These are phyloP conservation scores for Drosophila pseudotakahashii DNA, from an alignment of 2,888 invertebrate genomes.

Conservation along the genomic window DNA sequence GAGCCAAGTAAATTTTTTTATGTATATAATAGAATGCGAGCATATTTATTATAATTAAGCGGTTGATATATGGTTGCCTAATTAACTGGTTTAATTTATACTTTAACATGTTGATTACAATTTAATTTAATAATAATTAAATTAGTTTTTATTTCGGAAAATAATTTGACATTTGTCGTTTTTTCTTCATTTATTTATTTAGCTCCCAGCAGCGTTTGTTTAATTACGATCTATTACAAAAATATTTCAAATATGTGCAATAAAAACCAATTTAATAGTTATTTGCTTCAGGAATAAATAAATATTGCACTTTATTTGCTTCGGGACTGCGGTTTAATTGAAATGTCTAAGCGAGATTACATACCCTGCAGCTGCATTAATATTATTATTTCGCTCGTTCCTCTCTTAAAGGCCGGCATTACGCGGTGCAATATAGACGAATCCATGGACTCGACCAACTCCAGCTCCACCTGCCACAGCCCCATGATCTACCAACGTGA, in stretches of 20 bases:
- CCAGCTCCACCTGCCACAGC: constrained; percentile 84
- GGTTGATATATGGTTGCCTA: neutral
- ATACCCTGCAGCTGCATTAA: constrained; percentile 7
- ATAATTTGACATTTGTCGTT: too few relatives aligned
- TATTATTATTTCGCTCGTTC: neutral
- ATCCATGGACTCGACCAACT: constrained; percentile 83
- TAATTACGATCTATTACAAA: neutral
- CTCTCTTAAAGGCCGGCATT: constrained; percentile 81
- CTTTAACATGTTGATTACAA: too few relatives aligned
- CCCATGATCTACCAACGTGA: constrained; percentile 84
- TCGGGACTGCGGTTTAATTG: neutral
- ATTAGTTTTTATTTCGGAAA: too few relatives aligned
- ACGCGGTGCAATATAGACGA: constrained; percentile 84
- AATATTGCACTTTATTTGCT: neutral
- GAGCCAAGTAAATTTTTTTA: constrained; percentile 2
- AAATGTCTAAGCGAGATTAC: neutral
- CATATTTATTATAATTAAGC: neutral
- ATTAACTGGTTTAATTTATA: too few relatives aligned
- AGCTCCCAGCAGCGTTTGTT: neutral
- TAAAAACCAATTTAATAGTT: neutral
- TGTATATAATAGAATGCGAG: neutral
- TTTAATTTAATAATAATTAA: too few relatives aligned
- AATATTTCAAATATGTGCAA: neutral
- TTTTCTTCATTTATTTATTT: too few relatives aligned
- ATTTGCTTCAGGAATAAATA: neutral